phyloP scores from a whole-genome alignment of 2,113 vertebrate species.

The Anser cygnoides region DNA sequence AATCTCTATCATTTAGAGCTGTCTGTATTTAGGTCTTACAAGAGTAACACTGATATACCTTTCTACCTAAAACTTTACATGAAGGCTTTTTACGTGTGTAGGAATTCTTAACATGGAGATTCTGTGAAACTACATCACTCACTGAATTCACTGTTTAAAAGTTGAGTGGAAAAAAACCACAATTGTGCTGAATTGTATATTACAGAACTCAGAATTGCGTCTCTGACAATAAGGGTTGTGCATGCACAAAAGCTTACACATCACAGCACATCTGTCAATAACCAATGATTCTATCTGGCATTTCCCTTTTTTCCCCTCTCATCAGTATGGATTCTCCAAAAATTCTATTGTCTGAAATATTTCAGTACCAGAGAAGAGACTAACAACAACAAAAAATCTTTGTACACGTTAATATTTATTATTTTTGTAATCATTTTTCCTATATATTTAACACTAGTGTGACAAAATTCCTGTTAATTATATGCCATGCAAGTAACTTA shows the following conservation, averaged over 20 bases:
- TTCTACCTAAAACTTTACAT: neutral
- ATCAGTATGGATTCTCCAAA: neutral
- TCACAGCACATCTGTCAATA: neutral
- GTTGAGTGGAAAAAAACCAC: neutral
- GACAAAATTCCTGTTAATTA: constrained; percentile 15
- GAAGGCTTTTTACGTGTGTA: neutral
- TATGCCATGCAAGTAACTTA: constrained; percentile 49
- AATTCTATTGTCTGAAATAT: neutral
- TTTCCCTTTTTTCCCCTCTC: neutral
- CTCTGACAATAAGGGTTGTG: neutral
- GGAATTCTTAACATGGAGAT: neutral
- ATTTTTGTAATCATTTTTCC: neutral
- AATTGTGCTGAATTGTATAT: neutral
- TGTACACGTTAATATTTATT: constrained; percentile 11
- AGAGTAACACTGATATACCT: neutral
- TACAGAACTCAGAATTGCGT: neutral
- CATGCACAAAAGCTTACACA: neutral
- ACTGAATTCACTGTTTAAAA: neutral
- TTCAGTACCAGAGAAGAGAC: constrained; percentile 14
- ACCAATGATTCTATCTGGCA: neutral
- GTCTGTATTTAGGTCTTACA: neutral
- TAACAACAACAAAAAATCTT: neutral
- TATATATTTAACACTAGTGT: constrained; percentile 37
- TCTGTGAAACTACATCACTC: neutral
- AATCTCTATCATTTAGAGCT: neutral